Base-by-base conservation (phyloP, 2,797 vertebrate genomes). In the Myotis vivesi region DNA sequence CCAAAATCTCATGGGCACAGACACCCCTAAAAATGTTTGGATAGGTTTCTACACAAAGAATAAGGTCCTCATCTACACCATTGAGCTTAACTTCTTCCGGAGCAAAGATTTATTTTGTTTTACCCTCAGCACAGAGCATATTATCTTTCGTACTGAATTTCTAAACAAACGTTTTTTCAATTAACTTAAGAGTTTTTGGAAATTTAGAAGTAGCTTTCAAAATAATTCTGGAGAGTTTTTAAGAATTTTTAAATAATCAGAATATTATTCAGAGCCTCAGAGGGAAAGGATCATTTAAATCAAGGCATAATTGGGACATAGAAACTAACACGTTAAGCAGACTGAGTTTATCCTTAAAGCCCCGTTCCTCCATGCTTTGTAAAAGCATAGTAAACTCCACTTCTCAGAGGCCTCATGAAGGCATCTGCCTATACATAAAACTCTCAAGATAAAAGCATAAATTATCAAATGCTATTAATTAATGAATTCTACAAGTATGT, bases 141-240 rank as follows among this genome's bases (percentile, higher is more conserved):
- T 12, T 68, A n/a, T 55, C 57, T 86, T 66, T 89, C 23, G 2
- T 22, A 89, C 4, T 80, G 19, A 75, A 44, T 66, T 92, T 94
- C 28, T 89, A 53, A 83, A 88, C 33, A 53, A 72, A 92, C 44
- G 4, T 88, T 92, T 95, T 71, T 71, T 80, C n/a, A 69, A 25
- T 38, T 92, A 72, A 87, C 12, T 85, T 64, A 57, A 79, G 36
- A 80, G 64, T 80, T 89, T 89, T 88, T 33, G 19, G n/a, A 68
- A 23, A 11, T 69, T 89, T 55, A 55, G 28, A 94, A 94, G 66
- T 53, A 80, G n/a, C 6, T 30, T 38, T 87, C 36, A 33, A 30
- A 10, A 81, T 76, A 59, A 68, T 49, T 79, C 57, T 80, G 44
- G 62, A 77, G 11, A 46, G 17, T 28, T 76, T 90, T 22, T 6